Evolutionary conservation across 2,888 invertebrate species (phyloP), one percentile per base, ranked within the genome.

Genomic region (Hypselothyrea guttata): DNA sequence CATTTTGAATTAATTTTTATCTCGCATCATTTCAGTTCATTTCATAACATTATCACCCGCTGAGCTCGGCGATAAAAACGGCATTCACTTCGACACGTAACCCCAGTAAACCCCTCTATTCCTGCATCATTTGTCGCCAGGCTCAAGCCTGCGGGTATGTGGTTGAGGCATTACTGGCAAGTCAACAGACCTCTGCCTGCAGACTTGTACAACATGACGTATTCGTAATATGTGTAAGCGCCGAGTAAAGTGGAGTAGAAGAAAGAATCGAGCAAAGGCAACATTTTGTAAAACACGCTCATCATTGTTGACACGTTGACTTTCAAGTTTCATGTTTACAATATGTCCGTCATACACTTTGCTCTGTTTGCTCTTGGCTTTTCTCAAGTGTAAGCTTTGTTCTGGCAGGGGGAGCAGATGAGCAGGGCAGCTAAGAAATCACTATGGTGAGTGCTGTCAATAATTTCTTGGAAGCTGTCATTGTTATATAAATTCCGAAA

Each of bases 241-340:
- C 13, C 27, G 31, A 28, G 37, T 16, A 47, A 49, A 40, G 38
- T 38, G 38, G 31, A 41, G 54, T 38, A 53, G 49, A 75, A 57
- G 53, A 62, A 83, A 37, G 35, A 9, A 37, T 16, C 35, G 15
- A n/a, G 11, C 5, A 38, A 38, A 63, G 66, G 71, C 74, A 73
- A 77, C 66, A 71, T 63, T 74, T 72, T 79, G 72, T 81, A 72
- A 71, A 81, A 81, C 78, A 84, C 77, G 78, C 82, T 69, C 84
- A 84, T 82, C 84, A 84, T 84, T 84, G 79, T 84, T 74, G 66
- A 77, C 82, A 74, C 68, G 72, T 70, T 63, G 82, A 66, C 79
- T 81, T 82, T 66, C 47, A 60, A 74, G 57, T 51, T 35, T 51
- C 30, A 38, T 45, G 49, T 54, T 37, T 41, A 15, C 54, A 66